These are phyloP conservation scores for Brachionus manjavacas DNA, from an alignment of 1,140 invertebrate genomes.

Conservation along the genomic window DNA sequence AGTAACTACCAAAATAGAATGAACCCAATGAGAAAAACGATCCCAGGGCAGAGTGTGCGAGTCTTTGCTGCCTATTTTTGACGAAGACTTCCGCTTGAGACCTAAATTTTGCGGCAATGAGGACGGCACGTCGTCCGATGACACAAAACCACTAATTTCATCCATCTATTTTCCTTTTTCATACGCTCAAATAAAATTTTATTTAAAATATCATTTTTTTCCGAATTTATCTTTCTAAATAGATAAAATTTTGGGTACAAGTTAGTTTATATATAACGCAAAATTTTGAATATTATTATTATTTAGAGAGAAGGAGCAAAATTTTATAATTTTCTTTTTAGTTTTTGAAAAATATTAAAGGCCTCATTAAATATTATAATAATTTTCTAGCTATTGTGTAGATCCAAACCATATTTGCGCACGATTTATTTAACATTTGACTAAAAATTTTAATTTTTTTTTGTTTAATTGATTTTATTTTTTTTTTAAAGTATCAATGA, in stretches of 20 bases:
- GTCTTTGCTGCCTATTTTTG: neutral
- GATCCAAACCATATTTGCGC: neutral
- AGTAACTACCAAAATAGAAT: slow-evolving; percentile 92
- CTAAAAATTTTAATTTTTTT: neutral
- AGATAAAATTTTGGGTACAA: neutral
- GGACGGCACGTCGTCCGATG: neutral
- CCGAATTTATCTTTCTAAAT: neutral
- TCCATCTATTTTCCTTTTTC: neutral
- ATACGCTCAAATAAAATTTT: neutral
- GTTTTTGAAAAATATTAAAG: neutral
- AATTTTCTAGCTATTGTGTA: neutral
- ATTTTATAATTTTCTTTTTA: neutral
- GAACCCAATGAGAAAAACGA: slow-evolving; percentile 81
- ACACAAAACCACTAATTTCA: neutral
- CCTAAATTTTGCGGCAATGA: neutral
- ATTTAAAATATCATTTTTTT: neutral
- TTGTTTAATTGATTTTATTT: neutral
- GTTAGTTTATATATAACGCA: neutral
- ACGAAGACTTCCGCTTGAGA: neutral
- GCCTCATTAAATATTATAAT: neutral
- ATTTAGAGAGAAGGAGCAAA: neutral
- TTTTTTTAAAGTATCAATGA: neutral
- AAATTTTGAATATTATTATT: neutral
- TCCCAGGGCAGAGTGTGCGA: slow-evolving; percentile 55
- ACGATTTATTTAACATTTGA: neutral